These are phyloP conservation scores for Anguilla megastoma DNA, from an alignment of 2,797 vertebrate species.

Conservation along the genomic window DNA sequence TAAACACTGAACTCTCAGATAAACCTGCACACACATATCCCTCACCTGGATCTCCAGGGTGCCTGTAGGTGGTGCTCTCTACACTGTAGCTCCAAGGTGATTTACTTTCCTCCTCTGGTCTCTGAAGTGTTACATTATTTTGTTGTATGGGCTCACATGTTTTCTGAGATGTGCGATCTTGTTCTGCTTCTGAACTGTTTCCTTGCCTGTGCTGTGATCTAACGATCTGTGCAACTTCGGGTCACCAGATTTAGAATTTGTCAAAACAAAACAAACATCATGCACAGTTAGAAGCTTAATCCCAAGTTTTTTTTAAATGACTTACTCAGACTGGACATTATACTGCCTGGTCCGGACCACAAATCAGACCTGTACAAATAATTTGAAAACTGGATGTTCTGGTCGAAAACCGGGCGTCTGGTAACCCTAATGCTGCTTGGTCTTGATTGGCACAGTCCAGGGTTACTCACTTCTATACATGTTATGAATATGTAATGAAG, in stretches of 20 bases:
- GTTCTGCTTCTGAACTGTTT: neutral
- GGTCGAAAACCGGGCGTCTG: neutral
- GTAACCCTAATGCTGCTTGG: neutral
- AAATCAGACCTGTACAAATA: neutral
- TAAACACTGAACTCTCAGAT: neutral
- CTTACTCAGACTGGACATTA: no score
- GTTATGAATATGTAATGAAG: no score
- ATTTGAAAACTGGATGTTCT: neutral
- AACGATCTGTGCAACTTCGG: neutral
- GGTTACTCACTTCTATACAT: neutral
- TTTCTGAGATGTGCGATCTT: neutral
- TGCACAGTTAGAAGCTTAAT: neutral
- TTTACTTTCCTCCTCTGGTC: neutral
- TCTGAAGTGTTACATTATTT: neutral
- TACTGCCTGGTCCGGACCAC: neutral
- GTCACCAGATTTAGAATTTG: neutral
- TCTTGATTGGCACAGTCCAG: neutral
- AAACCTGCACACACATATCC: neutral
- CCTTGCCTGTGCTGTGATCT: neutral
- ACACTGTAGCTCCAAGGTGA: neutral
- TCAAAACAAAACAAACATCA: neutral
- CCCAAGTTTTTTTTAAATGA: no score
- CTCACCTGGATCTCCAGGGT: neutral
- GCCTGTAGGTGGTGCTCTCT: neutral
- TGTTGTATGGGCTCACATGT: neutral